Evolutionary conservation across 53 echinoderm and acorn worm species (phyloP).

Genomic region (Stichopus horrens): DNA sequence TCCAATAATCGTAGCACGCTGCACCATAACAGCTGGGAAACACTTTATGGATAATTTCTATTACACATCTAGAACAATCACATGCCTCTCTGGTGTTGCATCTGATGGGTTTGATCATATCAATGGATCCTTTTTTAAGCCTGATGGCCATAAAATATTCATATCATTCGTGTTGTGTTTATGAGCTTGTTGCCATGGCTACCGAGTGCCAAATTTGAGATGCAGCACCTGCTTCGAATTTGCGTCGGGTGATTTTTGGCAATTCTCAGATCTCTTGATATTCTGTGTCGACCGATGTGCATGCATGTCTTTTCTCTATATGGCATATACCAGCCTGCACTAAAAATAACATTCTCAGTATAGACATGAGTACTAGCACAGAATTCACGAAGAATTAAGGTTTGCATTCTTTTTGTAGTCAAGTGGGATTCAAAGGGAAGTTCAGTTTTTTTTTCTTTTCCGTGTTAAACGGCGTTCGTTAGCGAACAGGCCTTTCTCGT

Average conservation of each 20-base stretch:
- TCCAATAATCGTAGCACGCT: background rate
- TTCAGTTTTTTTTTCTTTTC: too few relatives aligned
- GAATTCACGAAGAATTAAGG: too few relatives aligned
- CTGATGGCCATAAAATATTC: conserved; percentile 6
- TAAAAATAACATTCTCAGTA: too few relatives aligned
- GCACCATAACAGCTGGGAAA: background rate
- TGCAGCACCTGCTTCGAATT: conserved; percentile 12
- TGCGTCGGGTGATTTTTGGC: background rate
- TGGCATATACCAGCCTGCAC: too few relatives aligned
- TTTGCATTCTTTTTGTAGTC: too few relatives aligned
- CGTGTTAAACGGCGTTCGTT: too few relatives aligned
- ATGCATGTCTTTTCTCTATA: too few relatives aligned
- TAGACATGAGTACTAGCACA: too few relatives aligned
- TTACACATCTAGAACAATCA: background rate
- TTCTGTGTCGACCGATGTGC: too few relatives aligned
- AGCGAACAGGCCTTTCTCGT: too few relatives aligned
- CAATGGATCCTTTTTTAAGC: background rate
- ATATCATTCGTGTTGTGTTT: conserved; percentile 1
- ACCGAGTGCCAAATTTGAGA: conserved; percentile 30
- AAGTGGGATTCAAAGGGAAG: too few relatives aligned
- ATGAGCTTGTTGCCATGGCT: conserved; percentile 4
- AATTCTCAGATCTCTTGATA: too few relatives aligned
- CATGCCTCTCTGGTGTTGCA: background rate
- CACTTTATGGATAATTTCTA: background rate
- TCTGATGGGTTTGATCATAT: background rate